phyloP scores from a whole-genome alignment of 2,113 vertebrate genomes.

The Probosciger aterrimus region DNA sequence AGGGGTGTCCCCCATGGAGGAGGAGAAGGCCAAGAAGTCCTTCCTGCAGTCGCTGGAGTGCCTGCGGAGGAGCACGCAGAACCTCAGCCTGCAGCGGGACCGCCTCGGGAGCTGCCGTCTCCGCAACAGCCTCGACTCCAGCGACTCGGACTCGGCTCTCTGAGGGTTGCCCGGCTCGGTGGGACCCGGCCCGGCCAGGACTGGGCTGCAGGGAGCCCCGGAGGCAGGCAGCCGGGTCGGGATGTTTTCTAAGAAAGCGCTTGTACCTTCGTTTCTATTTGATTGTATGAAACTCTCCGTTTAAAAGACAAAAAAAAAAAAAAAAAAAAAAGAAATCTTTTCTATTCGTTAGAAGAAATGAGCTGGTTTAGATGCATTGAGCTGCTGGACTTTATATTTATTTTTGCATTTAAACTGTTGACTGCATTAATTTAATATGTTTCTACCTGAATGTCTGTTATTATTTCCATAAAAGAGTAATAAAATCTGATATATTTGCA shows the following conservation, averaged over 20 bases:
- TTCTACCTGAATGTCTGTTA: conserved; percentile 76
- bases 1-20: conserved; percentile 90
- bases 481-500: conserved; percentile 81
- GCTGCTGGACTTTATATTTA: conserved; percentile 76
- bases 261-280: conserved; percentile 56
- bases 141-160: conserved; percentile 91
- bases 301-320: conserved; percentile 12
- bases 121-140: conserved; percentile 90
- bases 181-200: neutral
- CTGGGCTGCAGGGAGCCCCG: neutral
- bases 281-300: conserved; percentile 43
- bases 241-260: conserved; percentile 55
- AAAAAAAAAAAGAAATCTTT: conserved; percentile 47
- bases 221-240: neutral
- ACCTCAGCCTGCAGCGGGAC: conserved; percentile 76
- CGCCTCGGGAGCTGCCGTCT: conserved; percentile 75
- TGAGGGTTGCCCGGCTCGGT: conserved; percentile 60
- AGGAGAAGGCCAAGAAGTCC: conserved; percentile 92
- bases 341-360: conserved; percentile 64
- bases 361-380: conserved; percentile 65
- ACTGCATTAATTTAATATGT: conserved; percentile 77
- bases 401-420: conserved; percentile 78
- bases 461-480: conserved; percentile 75
- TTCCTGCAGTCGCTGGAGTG: conserved; percentile 96
- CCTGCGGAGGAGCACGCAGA: conserved; percentile 91